Evolutionary conservation across 2,797 vertebrate genomes (phyloP).

Genomic region (Dromococcyx pavoninus): DNA sequence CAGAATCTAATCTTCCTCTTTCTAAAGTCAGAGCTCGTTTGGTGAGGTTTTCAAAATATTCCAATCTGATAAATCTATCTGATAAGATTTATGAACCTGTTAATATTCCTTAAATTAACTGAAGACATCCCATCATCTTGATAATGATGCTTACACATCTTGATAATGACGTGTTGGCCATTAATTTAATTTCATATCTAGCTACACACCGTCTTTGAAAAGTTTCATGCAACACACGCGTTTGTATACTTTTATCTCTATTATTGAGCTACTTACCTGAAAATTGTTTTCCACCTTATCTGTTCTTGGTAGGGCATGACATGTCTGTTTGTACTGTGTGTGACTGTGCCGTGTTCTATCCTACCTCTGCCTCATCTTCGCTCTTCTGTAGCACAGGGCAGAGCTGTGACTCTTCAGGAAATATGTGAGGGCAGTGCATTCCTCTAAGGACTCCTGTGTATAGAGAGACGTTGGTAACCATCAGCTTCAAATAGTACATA

Average conservation of each 20-base stretch:
- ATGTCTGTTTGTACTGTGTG: accelerated
- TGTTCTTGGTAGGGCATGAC: neutral
- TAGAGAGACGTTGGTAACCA: neutral
- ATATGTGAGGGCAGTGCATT: neutral
- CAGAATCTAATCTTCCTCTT: conserved; percentile 36
- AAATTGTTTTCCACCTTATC: neutral
- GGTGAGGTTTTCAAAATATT: conserved; percentile 42
- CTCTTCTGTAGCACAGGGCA: neutral
- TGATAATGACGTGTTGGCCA: conserved; percentile 34
- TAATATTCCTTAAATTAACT: conserved; percentile 54
- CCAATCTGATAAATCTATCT: conserved; percentile 50
- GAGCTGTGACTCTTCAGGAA: neutral
- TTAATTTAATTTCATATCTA: conserved; percentile 57
- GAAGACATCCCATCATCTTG: conserved; percentile 42
- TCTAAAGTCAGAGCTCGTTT: conserved; percentile 53
- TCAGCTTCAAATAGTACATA: neutral
- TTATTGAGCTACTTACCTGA: neutral
- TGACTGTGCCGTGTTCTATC: neutral
- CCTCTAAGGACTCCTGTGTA: neutral
- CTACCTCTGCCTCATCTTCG: neutral
- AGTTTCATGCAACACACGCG: conserved; percentile 20
- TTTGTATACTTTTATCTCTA: conserved; percentile 29
- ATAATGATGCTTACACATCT: conserved; percentile 54
- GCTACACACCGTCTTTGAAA: neutral
- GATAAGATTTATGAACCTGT: conserved; percentile 48